Evolutionary conservation across 2,113 vertebrate species (phyloP).

Genomic region (Chascanopsetta lugubris): DNA sequence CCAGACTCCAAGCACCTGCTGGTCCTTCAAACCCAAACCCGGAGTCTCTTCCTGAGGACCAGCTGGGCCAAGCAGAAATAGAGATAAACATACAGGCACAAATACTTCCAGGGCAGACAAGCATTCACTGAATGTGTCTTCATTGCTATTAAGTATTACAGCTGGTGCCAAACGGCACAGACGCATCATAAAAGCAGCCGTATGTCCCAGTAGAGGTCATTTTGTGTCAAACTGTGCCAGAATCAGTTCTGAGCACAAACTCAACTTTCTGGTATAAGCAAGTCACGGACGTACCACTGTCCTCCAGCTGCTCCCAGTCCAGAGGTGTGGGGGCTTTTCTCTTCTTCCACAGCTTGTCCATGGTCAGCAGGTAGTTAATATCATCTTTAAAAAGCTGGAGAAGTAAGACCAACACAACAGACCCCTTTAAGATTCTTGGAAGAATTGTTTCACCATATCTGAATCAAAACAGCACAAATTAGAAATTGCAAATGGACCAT

Average conservation of each 20-base stretch:
- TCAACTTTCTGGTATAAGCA: neutral
- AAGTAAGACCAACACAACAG: conserved; percentile 11
- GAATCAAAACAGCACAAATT: no score
- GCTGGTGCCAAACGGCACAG: neutral
- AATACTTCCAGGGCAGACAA: neutral
- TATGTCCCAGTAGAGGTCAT: neutral
- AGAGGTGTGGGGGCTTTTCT: conserved; percentile 94
- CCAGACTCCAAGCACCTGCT: conserved; percentile 91
- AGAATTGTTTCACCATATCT: no score
- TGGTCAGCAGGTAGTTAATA: conserved; percentile 94
- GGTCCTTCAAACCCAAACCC: conserved; percentile 87
- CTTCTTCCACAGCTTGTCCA: conserved; percentile 99
- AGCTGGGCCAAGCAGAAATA: conserved; percentile 44
- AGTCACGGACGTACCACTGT: conserved; percentile 79
- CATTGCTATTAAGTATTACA: neutral
- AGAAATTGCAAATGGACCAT: no score
- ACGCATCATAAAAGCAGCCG: no score
- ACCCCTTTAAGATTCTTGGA: neutral
- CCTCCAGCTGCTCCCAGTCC: conserved; percentile 91
- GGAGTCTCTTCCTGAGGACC: conserved; percentile 81
- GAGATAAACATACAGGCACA: neutral
- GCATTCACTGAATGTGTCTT: neutral
- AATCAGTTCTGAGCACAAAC: neutral
- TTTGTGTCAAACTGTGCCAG: no score
- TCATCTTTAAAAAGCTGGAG: conserved; percentile 97